phyloP scores from a whole-genome alignment of 1,140 invertebrate species.

The Lethrus apterus region DNA sequence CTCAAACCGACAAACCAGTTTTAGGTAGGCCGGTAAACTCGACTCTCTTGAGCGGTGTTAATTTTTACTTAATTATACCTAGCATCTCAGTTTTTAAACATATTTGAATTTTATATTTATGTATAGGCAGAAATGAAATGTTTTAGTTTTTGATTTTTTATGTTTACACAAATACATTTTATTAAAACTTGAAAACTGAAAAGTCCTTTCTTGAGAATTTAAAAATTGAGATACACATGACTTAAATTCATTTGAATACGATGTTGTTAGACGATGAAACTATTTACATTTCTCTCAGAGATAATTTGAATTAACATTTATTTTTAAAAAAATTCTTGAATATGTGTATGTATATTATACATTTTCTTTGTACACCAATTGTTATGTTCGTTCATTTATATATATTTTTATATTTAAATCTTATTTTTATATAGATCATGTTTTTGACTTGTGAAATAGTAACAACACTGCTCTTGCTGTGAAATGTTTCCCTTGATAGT shows the following conservation, averaged over 20 bases:
- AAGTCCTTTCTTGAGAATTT: constrained; percentile 7
- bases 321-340: background rate
- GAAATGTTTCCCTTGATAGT: constrained; percentile 22
- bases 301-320: too few relatives aligned
- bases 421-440: background rate
- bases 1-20: constrained; percentile 2
- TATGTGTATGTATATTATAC: background rate
- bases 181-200: too few relatives aligned
- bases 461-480: constrained; percentile 14
- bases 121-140: too few relatives aligned
- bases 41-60: too few relatives aligned
- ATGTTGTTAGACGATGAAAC: too few relatives aligned
- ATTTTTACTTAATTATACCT: too few relatives aligned
- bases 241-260: constrained; percentile 12
- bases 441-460: constrained; percentile 1
- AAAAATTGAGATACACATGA: constrained; percentile 5
- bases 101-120: too few relatives aligned
- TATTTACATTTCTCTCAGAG: too few relatives aligned
- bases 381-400: background rate
- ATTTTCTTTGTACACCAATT: constrained; percentile 12
- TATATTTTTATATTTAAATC: constrained; percentile 2
- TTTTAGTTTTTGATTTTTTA: too few relatives aligned
- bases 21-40: constrained; percentile 4
- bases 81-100: too few relatives aligned
- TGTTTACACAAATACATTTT: too few relatives aligned